Conservation (phyloP, 2,113 vertebrate species). For the Dascyllus trimaculatus region DNA sequence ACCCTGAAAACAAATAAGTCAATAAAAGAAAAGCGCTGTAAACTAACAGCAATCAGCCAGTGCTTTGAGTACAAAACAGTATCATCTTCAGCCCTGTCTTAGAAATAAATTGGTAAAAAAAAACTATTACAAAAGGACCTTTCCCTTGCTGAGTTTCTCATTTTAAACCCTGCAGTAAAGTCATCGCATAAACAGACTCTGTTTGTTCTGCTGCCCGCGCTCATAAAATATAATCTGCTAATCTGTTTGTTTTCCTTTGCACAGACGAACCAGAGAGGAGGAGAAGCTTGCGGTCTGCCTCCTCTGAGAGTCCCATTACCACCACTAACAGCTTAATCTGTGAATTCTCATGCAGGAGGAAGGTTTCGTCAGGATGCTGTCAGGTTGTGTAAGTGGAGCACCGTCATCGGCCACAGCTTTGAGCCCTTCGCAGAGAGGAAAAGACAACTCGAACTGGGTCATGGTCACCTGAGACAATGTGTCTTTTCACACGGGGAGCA, state of each 20-base stretch:
- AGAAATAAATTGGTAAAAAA: neutral
- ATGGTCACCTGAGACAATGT: conserved; percentile 15
- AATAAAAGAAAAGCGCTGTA: neutral
- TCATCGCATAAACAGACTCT: neutral
- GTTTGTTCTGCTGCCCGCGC: neutral
- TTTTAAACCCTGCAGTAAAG: neutral
- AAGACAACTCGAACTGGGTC: neutral
- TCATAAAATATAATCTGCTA: neutral
- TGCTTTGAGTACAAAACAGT: neutral
- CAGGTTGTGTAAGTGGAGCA: neutral
- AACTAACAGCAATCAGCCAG: neutral
- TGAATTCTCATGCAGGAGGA: conserved; percentile 35
- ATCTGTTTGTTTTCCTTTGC: neutral
- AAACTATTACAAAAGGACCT: neutral
- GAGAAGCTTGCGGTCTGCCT: neutral
- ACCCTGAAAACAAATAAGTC: too few species aligned
- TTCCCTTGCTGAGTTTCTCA: neutral
- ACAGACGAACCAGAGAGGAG: neutral
- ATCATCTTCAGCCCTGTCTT: neutral
- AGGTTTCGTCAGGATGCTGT: neutral
- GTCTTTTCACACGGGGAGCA: neutral
- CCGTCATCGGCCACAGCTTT: neutral
- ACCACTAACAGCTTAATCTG: conserved; percentile 35
- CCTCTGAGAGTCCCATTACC: conserved; percentile 32
- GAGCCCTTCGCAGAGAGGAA: conserved; percentile 8